Base-by-base conservation (phyloP, 2,113 vertebrate species). In the Gracilinanus agilis region DNA sequence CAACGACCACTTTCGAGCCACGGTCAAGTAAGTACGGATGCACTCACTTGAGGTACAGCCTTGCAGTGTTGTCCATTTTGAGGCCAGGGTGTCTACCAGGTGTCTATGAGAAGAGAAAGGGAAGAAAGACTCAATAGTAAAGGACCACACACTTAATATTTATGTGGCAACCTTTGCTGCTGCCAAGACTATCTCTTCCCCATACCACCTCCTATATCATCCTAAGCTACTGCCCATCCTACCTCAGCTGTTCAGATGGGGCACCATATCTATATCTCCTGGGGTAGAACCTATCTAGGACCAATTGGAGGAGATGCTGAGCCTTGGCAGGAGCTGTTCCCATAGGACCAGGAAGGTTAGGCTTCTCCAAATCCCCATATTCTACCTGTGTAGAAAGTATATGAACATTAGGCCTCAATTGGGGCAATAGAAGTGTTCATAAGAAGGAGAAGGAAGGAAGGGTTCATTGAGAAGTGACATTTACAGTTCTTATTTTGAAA, bases 1-100 rank as follows among this genome's bases (percentile, higher is more conserved):
- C 97, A 99, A 99, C 2, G 99, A 98, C 99, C 99, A 99, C 97
- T 99, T 99, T 97, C 99, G 99, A 94, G 99, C 99, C 89, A 99
- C 99, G 0, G 99, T 99, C 98, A 99, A 98, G 95, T 99, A 99
- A 97, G 99, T 99, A 97, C 99, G 99, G 96, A 99, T 97, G 23
- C 99, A 99, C 96, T 99, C 99, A 0, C 99, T 96, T 94, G 99
- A 97, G 55, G 98, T 99, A 92, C 99, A 99, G 93, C 99, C 99
- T 92, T 99, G 99, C 67, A 99, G 98, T 29, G 99, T 99, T 94
- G 99, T 99, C 99, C 99, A 99, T 92, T 99, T 99, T 1, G 98
- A 98, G 21, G 99, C 99, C 94, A 99, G 98, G 54, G 29, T 96
- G 98, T 98, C 98, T 99, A 99, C 96, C 98, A 98, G 98, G 96